Evolutionary conservation across 2,888 invertebrate genomes (phyloP).

Genomic region (Masnerella sp.): DNA sequence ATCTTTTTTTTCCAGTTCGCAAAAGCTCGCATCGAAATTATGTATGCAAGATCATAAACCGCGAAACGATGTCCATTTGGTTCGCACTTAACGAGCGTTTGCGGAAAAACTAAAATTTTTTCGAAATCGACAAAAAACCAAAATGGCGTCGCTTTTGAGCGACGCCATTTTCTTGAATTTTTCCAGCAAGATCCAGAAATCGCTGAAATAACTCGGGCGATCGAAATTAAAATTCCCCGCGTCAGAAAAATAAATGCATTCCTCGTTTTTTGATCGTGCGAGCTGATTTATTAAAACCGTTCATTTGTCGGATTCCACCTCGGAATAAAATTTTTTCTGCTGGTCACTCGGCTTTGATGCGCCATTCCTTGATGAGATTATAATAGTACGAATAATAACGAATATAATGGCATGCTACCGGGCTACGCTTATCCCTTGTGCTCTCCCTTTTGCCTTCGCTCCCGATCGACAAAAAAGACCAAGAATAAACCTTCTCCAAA

Average conservation of each 20-base stretch:
- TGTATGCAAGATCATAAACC: slow-evolving; percentile 51
- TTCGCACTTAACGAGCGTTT: slow-evolving; percentile 49
- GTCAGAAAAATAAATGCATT: slow-evolving; percentile 21
- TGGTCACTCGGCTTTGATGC: slow-evolving; percentile 46
- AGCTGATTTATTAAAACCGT: slow-evolving; percentile 48
- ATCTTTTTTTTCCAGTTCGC: slow-evolving; percentile 45
- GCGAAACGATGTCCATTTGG: slow-evolving; percentile 50
- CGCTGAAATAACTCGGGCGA: slow-evolving; percentile 25
- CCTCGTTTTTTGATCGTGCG: slow-evolving; percentile 21
- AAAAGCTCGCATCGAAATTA: slow-evolving; percentile 43
- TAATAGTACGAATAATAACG: slow-evolving; percentile 56
- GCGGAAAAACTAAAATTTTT: slow-evolving; percentile 45
- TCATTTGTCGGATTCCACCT: slow-evolving; percentile 40
- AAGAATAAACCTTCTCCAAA: slow-evolving; percentile 21
- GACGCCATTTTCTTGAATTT: not conserved
- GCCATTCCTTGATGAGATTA: slow-evolving; percentile 50
- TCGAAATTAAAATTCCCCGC: slow-evolving; percentile 25
- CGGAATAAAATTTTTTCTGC: slow-evolving; percentile 30
- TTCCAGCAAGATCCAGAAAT: not conserved
- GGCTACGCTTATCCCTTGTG: slow-evolving; percentile 48
- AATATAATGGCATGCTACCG: slow-evolving; percentile 52
- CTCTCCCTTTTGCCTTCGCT: slow-evolving; percentile 19
- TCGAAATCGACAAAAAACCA: slow-evolving; percentile 1
- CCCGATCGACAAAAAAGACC: slow-evolving; percentile 26
- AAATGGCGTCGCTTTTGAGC: slow-evolving; percentile 9